Base-by-base conservation (phyloP, 1,140 invertebrate species). In the Portunus trituberculatus region DNA sequence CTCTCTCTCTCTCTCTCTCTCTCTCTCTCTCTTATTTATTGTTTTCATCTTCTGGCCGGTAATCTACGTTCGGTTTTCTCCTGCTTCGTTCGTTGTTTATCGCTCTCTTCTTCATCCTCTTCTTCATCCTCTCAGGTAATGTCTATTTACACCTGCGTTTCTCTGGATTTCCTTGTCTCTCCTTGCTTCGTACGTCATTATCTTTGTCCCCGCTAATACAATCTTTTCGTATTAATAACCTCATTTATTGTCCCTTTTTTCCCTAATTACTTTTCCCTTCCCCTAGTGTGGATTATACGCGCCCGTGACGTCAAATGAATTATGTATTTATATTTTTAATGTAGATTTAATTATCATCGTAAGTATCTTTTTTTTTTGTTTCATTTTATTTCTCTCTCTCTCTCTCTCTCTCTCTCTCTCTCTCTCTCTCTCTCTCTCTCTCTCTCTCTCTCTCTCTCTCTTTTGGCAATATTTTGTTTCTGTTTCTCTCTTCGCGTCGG, bases 21-120 rank as follows among this genome's bases (percentile, higher is more conserved):
- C 67, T 76, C 67, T 76, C 67, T 76, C 67, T 76, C 67, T 76
- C 67, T 76, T 76, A 76, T 76, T 76, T 76, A 76, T 76, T 76
- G 67, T 76, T 76, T 76, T 76, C 67, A 76, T 76, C 67, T 76
- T 20, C 67, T 76, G 67, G 67, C 6, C 20, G 67, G 20, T 76
- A 76, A 76, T 76, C 67, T 76, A 76, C n/a, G 67, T 76, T 76
- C 67, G 20, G 20, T 76, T 76, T 76, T 76, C 20, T 59, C n/a
- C n/a, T n/a, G 20, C 67, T 76, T 76, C 67, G n/a, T 76, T 59
- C 67, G 4, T 76, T 76, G 20, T 76, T 76, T 76, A 76, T 76
- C 67, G 12, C 67, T n/a, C 67, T 59, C 52, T 59, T 20, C 20
- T 20, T 59, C 52, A 16, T 20, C 20, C 52, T 76, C 67, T 76